phyloP scores from a whole-genome alignment of 2,888 invertebrate genomes.

The Acanthococcus lagerstroemiae region DNA sequence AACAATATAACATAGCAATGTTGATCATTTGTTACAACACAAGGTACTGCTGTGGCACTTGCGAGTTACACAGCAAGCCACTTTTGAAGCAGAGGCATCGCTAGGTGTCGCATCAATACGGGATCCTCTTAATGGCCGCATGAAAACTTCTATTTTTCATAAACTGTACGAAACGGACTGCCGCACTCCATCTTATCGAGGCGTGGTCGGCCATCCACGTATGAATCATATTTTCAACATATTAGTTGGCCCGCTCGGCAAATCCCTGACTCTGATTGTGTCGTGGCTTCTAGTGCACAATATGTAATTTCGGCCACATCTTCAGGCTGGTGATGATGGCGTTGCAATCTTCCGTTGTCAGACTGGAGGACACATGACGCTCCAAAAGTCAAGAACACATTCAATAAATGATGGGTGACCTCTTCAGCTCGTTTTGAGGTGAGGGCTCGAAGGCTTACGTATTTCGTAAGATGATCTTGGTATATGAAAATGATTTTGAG shows the following conservation, averaged over 20 bases:
- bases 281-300: conserved; percentile 12
- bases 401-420: conserved; percentile 37
- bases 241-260: not conserved
- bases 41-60: not conserved
- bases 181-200: not conserved
- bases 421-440: conserved; percentile 37
- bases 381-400: conserved; percentile 31
- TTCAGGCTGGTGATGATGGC: not conserved
- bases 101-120: not conserved
- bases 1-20: not conserved
- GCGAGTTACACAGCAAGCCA: not conserved
- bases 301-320: conserved; percentile 16
- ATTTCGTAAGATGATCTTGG: conserved; percentile 41
- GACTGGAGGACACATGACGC: conserved; percentile 8
- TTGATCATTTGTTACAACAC: not conserved
- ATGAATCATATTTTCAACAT: conserved; percentile 7
- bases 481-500: conserved; percentile 40
- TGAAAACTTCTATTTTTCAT: conserved; percentile 13
- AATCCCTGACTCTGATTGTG: conserved; percentile 22
- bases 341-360: conserved; percentile 8
- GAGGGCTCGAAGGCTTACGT: conserved; percentile 39
- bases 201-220: conserved; percentile 12
- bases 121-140: not conserved
- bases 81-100: not conserved
- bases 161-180: conserved; percentile 13